phyloP scores from a whole-genome alignment of 1,140 invertebrate species.

The Microplitis mediator region DNA sequence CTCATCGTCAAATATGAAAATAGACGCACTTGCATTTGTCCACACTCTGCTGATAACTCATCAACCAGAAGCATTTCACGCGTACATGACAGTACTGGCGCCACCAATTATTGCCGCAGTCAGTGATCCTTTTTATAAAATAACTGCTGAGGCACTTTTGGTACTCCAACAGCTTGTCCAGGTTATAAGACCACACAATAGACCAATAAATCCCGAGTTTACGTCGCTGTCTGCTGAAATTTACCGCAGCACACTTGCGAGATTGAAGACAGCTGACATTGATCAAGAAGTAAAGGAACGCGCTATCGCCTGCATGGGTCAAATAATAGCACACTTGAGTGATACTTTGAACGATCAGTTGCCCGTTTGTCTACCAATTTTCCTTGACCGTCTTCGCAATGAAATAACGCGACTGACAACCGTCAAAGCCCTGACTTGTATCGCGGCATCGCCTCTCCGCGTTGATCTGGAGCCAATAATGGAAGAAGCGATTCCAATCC shows the following conservation, averaged over 20 bases:
- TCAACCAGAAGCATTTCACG: conserved; percentile 71
- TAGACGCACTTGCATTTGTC: conserved; percentile 93
- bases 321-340: conserved; percentile 90
- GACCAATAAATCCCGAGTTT: conserved; percentile 75
- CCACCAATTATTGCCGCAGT: conserved; percentile 88
- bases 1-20: conserved; percentile 97
- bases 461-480: conserved; percentile 88
- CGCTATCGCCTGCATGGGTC: conserved; percentile 96
- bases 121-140: conserved; percentile 97
- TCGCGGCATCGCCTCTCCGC: conserved; percentile 86
- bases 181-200: conserved; percentile 84
- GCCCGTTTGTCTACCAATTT: conserved; percentile 86
- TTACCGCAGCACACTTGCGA: conserved; percentile 83
- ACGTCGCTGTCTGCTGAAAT: conserved; percentile 79
- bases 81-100: conserved; percentile 82
- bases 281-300: conserved; percentile 99
- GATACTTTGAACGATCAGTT: conserved; percentile 79
- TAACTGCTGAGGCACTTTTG: conserved; percentile 91
- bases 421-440: conserved; percentile 93
- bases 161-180: conserved; percentile 94
- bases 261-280: conserved; percentile 93
- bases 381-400: conserved; percentile 91
- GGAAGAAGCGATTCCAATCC: conserved; percentile 85
- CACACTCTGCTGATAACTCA: conserved; percentile 87
- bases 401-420: conserved; percentile 96